Evolutionary conservation across 2,113 vertebrate species (phyloP), one percentile per base, ranked within the genome.

Genomic region (Tonatia bakeri): DNA sequence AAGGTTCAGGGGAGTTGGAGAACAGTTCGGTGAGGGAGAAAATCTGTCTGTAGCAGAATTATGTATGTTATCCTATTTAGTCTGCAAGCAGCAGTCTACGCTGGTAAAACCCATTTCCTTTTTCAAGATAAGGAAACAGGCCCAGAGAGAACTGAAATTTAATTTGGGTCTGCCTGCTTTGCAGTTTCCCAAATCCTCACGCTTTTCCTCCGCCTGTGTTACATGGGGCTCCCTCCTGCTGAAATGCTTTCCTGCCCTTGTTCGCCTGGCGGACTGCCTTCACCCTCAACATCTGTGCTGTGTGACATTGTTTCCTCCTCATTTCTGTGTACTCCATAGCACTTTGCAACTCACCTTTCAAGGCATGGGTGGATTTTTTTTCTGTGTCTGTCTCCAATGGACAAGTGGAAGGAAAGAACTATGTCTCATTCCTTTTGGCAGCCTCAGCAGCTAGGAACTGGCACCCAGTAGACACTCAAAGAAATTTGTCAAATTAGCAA

Each of bases 251-350:
- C 28, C 47, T 0, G 17, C 47, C 14, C 20, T 64, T 43, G 4
- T 59, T 80, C 31, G 20, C 26, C 43, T 50, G 84, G 47, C 2
- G 76, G 19, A 24, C 0, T 26, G 52, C 50, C 5, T 52, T 64
- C 15, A 33, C 47, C 36, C 31, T 40, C 11, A 0, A 14, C 12
- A 14, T 72, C 22, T 43, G 13, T 2, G 4, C 67, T 64, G 28
- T 64, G 28, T 84, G 47, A 6, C 22, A 0, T 43, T 12, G 8
- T 31, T 36, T 36, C 28, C 28, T 19, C 1, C 17, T 40, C 36
- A 33, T 33, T 72, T 36, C 77, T 1, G 0, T 13, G 26, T 38
- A 36, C 72, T 69, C 56, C 64, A 36, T 0, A 28, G 75, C 33
- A n/a, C 64, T 56, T 93, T 87, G 61, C 38, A 50, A 17, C 79